Base-by-base conservation (phyloP, 2,113 vertebrate species). In the Dasyurus viverrinus region DNA sequence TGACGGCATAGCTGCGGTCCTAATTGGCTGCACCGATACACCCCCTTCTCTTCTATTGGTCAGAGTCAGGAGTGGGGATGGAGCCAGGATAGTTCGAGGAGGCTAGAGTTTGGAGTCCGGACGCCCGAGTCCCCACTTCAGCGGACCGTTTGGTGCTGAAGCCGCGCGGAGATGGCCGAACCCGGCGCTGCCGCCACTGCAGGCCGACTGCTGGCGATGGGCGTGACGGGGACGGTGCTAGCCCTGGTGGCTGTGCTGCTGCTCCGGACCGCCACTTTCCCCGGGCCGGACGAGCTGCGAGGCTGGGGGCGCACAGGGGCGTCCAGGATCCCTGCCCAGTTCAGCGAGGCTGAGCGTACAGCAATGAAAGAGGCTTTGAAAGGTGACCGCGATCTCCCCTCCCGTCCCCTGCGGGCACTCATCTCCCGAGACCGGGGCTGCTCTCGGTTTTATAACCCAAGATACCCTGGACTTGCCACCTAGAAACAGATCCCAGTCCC, bases 361-460 rank as follows among this genome's bases (percentile, higher is more conserved):
- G 96, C 97, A 68, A 97, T 98, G 2, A 98, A 98, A 96, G 98
- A 98, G 55, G 96, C 95, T 3, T 96, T 98, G 95, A 97, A 98
- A 98, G 98, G 98, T 98, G 98, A 98, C 95, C 50, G 11, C 19
- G 30, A 53, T 54, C n/a, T 30, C 47, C 54, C 4, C 52, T 42
- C 25, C n/a, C 19, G 6, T 5, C 26, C 92, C 24, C 36, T 46
- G 36, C 16, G 76, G 24, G n/a, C 48, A 26, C 54, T 54, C 46
- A 76, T 26, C 6, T 54, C 76, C 26, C 48, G 2, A n/a, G 76
- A 48, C 30, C 36, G 3, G 36, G 16, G 30, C 7, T 25, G 6
- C 48, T 53, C 53, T 3, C 23, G 3, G 1, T 26, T 26, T 76
- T n/a, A 76, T 36, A 14, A 76, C 91, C 1, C 0, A 0, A 16